Evolutionary conservation across 2,888 invertebrate species (phyloP).

Genomic region (Resseliella maxima): DNA sequence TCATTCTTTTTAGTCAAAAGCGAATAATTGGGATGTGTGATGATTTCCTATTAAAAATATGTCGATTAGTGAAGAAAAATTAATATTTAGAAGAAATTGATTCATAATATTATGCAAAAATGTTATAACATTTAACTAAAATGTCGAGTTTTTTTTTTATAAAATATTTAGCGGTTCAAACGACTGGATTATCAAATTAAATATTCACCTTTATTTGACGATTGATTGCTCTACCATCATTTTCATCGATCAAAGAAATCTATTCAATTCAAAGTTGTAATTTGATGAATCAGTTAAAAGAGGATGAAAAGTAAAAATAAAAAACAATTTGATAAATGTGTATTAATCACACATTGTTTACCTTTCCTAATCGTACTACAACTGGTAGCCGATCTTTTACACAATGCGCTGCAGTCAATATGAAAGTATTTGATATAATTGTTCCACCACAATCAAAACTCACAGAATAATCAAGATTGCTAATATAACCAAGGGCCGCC

Average conservation of each 20-base stretch:
- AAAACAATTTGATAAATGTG: too few species aligned
- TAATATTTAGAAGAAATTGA: too few species aligned
- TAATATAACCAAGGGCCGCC: neutral
- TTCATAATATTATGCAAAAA: neutral
- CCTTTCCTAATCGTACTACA: neutral
- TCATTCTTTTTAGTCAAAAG: conserved; percentile 59
- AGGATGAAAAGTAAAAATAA: too few species aligned
- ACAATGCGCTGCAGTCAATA: neutral
- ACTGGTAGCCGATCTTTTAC: neutral
- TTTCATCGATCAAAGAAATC: neutral
- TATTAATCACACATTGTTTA: neutral
- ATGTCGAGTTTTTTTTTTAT: too few species aligned
- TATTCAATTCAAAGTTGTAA: neutral
- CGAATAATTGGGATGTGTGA: too few species aligned
- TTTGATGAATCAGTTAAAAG: too few species aligned
- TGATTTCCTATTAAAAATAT: too few species aligned
- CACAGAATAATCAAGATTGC: too few species aligned
- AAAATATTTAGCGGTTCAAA: too few species aligned
- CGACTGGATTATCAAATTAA: too few species aligned
- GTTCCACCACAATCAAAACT: neutral
- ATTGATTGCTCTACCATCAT: neutral
- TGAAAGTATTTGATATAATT: neutral
- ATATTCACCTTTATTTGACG: neutral
- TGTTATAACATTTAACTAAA: too few species aligned
- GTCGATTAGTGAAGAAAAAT: too few species aligned